Evolutionary conservation across 1,140 invertebrate genomes (phyloP).

Genomic region (Sarcophaga bullata): DNA sequence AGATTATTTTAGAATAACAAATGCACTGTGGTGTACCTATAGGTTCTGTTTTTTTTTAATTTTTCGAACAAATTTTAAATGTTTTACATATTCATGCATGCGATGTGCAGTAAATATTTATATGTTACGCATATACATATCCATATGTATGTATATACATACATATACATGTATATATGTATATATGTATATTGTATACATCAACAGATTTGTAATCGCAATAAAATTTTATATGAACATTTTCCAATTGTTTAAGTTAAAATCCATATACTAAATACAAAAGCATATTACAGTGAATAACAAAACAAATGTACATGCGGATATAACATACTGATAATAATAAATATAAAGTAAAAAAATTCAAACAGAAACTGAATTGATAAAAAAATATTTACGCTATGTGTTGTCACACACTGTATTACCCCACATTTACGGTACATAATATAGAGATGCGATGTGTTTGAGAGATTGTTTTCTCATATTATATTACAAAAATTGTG

Average conservation of each 20-base stretch:
- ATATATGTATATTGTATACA: neutral
- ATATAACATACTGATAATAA: too few species aligned
- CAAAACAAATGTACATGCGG: too few species aligned
- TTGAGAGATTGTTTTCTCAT: too few species aligned
- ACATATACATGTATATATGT: neutral
- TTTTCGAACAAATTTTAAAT: conserved; percentile 18
- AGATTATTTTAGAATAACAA: neutral
- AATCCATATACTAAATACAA: neutral
- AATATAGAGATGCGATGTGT: too few species aligned
- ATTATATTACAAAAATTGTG: neutral
- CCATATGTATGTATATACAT: neutral
- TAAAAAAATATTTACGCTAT: too few species aligned
- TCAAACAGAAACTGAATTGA: too few species aligned
- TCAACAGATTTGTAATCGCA: neutral
- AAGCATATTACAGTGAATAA: too few species aligned
- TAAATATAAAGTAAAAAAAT: too few species aligned
- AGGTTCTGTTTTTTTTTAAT: neutral
- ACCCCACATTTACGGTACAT: neutral
- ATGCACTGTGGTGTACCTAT: neutral
- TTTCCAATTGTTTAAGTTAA: conserved; percentile 12
- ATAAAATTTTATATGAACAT: conserved; percentile 16
- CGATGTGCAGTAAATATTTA: neutral
- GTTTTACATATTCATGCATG: conserved; percentile 3
- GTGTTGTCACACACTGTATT: too few species aligned
- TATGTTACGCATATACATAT: neutral